Evolutionary conservation across 2,113 vertebrate genomes (phyloP).

Genomic region (Campylomormyrus tamandua): DNA sequence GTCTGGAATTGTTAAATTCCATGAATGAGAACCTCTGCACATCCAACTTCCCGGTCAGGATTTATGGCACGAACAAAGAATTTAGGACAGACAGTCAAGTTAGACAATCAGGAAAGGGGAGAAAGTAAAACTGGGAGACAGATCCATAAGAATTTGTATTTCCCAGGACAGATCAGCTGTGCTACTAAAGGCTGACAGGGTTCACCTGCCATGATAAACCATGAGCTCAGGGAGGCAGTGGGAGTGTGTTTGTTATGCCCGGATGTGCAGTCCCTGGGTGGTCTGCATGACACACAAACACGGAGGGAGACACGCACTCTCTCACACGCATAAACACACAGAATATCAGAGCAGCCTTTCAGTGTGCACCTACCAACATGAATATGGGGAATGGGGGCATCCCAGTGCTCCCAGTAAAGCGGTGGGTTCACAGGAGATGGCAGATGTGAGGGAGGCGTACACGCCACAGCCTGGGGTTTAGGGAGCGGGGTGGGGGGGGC

Average conservation of each 20-base stretch:
- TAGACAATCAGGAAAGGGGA: background rate
- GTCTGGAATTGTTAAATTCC: background rate
- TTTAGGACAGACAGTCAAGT: background rate
- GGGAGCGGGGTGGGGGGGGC: background rate
- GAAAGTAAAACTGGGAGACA: background rate
- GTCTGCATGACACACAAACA: conserved; percentile 35
- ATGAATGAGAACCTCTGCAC: background rate
- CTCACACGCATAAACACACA: conserved; percentile 20
- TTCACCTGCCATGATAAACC: conserved; percentile 24
- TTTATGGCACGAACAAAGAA: background rate
- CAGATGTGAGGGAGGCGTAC: background rate
- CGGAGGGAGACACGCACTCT: background rate
- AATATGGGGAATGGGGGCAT: background rate
- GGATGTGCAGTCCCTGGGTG: conserved; percentile 57
- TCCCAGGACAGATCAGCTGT: conserved; percentile 37
- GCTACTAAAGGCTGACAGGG: conserved; percentile 40
- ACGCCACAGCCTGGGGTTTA: background rate
- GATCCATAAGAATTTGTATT: background rate
- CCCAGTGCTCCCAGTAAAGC: background rate
- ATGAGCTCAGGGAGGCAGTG: conserved; percentile 43
- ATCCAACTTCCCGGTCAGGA: background rate
- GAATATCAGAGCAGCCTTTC: background rate
- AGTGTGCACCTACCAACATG: background rate
- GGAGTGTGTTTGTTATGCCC: conserved; percentile 56
- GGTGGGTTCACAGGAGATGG: background rate